Conservation (phyloP, 2,888 invertebrate species). For the Clostera curtula region DNA sequence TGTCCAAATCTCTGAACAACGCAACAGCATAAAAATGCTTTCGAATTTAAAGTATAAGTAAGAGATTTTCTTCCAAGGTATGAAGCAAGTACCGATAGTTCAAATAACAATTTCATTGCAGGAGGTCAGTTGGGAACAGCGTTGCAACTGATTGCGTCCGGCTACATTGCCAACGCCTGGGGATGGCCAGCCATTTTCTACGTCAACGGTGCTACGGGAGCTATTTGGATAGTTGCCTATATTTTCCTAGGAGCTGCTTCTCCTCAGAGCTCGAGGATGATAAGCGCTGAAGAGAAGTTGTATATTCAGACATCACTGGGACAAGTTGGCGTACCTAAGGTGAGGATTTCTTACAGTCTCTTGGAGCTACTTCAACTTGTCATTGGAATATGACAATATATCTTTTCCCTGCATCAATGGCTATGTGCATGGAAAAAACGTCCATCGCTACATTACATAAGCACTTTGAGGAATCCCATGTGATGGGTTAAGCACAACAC, state of each 20-base stretch:
- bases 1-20: too few species aligned
- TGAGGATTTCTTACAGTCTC: constrained; percentile 14
- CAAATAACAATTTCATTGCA: constrained; percentile 21
- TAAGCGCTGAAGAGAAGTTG: constrained; percentile 77
- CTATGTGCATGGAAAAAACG: too few species aligned
- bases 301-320: constrained; percentile 78
- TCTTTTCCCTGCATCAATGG: too few species aligned
- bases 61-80: too few species aligned
- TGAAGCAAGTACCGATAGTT: not conserved
- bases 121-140: constrained; percentile 88
- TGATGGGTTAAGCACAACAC: too few species aligned
- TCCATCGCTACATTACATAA: too few species aligned
- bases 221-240: constrained; percentile 77
- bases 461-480: too few species aligned
- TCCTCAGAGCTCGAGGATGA: constrained; percentile 76
- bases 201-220: constrained; percentile 78
- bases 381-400: too few species aligned
- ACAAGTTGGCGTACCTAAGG: constrained; percentile 52
- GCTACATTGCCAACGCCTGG: constrained; percentile 77
- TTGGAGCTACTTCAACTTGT: too few species aligned
- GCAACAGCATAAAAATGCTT: too few species aligned
- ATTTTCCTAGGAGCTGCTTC: constrained; percentile 78
- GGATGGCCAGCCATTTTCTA: constrained; percentile 90
- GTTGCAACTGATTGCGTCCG: constrained; percentile 82
- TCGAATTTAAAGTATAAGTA: too few species aligned